Conservation (phyloP, 2,797 vertebrate genomes). For the Peromyscus aztecus region DNA sequence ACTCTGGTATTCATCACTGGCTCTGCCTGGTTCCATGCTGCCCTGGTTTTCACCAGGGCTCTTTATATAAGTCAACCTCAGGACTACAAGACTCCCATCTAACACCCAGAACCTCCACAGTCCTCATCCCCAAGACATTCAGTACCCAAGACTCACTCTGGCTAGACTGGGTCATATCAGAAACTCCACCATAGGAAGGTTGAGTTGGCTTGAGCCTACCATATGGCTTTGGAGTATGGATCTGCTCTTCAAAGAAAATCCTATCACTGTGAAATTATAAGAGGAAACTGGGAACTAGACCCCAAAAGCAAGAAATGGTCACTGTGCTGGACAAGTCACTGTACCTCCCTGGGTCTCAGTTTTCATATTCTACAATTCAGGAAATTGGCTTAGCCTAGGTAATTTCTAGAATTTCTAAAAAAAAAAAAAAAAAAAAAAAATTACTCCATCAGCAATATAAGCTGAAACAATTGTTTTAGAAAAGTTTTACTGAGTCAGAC, state of each 20-base stretch:
- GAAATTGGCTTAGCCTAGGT: not conserved
- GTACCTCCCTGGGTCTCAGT: not conserved
- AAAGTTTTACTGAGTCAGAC: not conserved
- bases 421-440: not conserved
- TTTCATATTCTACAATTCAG: not conserved
- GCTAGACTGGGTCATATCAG: not conserved
- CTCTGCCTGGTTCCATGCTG: not conserved
- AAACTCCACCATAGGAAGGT: not conserved
- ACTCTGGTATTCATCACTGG: not conserved
- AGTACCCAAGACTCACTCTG: not conserved
- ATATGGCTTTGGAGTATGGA: not conserved
- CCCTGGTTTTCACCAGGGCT: not conserved
- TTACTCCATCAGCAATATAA: not conserved
- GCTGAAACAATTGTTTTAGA: not conserved
- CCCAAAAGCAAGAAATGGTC: not conserved
- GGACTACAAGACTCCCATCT: not conserved
- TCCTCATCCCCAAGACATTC: not conserved
- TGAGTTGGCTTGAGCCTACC: not conserved
- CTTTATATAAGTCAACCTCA: not conserved
- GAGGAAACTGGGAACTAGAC: not conserved
- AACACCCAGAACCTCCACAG: not conserved
- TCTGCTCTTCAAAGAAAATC: not conserved
- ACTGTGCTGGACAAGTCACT: not conserved
- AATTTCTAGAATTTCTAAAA: slow-evolving; percentile 7
- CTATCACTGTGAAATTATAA: not conserved